Percentiles rank a stretch among this genome's conserved stretches.
These are phyloP conservation scores for Centropyge bicolor DNA, from an alignment of 2,797 vertebrate species.

Conservation along the genomic window DNA sequence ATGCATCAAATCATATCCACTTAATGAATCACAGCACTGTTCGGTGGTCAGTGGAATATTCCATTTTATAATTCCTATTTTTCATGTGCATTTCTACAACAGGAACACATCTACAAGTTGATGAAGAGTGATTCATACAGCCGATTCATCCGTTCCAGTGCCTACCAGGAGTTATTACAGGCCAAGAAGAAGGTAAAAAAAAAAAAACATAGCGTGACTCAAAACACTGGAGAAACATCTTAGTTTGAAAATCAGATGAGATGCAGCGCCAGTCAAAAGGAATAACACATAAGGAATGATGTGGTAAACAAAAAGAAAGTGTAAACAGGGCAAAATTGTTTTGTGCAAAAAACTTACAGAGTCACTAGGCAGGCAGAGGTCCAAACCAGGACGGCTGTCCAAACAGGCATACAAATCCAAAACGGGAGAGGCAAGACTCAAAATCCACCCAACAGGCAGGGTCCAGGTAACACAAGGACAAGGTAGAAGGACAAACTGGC, in stretches of 20 bases:
- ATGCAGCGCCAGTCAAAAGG: not conserved
- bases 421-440: too few relatives aligned
- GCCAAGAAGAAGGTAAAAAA: slow-evolving; percentile 95
- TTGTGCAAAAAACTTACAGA: too few relatives aligned
- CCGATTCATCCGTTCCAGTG: slow-evolving; percentile 99
- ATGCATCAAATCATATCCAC: not conserved
- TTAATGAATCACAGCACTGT: slow-evolving; percentile 21
- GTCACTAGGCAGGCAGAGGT: too few relatives aligned
- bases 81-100: slow-evolving; percentile 55
- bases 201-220: not conserved
- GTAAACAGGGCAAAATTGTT: too few relatives aligned
- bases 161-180: slow-evolving; percentile 99
- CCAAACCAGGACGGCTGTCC: too few relatives aligned
- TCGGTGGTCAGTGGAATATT: not conserved
- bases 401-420: too few relatives aligned
- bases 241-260: slow-evolving; percentile 39
- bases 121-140: slow-evolving; percentile 99
- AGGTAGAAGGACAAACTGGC: too few relatives aligned
- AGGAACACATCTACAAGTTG: slow-evolving; percentile 99
- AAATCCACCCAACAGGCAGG: too few relatives aligned
- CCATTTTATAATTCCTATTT: not conserved
- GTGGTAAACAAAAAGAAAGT: too few relatives aligned
- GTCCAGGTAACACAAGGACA: too few relatives aligned
- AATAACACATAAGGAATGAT: too few relatives aligned
- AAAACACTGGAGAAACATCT: slow-evolving; percentile 5